phyloP scores from a whole-genome alignment of 64 coral and sea anemone genomes.

The Stichodactyla helianthus region DNA sequence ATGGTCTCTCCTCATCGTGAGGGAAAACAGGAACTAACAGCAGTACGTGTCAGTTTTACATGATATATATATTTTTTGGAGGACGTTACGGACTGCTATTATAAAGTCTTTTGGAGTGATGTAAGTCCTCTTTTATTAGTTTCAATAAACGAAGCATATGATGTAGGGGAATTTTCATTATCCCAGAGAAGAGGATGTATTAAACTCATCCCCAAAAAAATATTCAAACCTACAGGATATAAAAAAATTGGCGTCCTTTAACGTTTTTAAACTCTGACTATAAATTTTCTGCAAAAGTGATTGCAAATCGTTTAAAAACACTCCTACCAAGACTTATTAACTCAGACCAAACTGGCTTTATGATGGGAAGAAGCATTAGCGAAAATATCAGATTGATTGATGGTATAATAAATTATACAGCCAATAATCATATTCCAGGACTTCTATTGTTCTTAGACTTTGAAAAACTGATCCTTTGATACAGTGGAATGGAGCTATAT shows the following conservation, averaged over 20 bases:
- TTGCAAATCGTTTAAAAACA: background rate
- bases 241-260: slow-evolving; percentile 24
- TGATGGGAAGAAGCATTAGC: slow-evolving; percentile 24
- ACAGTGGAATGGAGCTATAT: no score
- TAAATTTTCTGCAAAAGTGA: slow-evolving; percentile 24
- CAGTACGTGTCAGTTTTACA: no score
- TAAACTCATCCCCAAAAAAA: slow-evolving; percentile 12
- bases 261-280: slow-evolving; percentile 16
- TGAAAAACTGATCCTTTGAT: no score
- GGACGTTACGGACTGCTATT: no score
- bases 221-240: background rate
- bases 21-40: no score
- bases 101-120: no score
- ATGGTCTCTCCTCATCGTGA: no score
- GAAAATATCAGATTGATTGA: slow-evolving; percentile 26
- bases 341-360: slow-evolving; percentile 26
- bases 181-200: slow-evolving; percentile 4
- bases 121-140: no score
- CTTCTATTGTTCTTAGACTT: no score
- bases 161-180: background rate
- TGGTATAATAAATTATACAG: background rate
- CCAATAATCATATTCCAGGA: background rate
- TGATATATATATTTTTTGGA: no score
- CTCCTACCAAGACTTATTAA: background rate
- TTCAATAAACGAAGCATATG: no score